Percentiles rank a stretch among this genome's conserved stretches.
These are phyloP conservation scores for Saxidomus purpurata DNA, from an alignment of 1,140 invertebrate genomes.

Conservation along the genomic window DNA sequence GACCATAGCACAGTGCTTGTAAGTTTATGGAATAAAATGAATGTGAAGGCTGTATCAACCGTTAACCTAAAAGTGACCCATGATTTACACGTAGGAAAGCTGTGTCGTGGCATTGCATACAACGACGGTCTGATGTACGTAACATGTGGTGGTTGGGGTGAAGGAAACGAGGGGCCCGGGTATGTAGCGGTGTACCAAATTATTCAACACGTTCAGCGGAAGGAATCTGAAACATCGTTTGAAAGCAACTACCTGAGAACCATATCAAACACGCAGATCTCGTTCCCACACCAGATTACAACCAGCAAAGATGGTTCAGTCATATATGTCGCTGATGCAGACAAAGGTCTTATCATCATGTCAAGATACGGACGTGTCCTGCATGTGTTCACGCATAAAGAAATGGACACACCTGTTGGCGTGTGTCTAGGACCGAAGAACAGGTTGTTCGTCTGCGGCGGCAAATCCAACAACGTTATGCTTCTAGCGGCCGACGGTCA, in stretches of 20 bases:
- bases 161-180: not conserved
- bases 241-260: not conserved
- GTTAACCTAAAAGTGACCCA: not conserved
- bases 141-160: not conserved
- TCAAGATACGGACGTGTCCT: not conserved
- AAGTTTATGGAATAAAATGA: slow-evolving; percentile 8
- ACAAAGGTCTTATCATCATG: not conserved
- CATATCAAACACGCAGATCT: not conserved
- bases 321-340: not conserved
- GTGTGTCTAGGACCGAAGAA: slow-evolving; percentile 1
- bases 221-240: not conserved
- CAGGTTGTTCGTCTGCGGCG: not conserved
- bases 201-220: slow-evolving; percentile 2
- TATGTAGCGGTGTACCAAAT: not conserved
- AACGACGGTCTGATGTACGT: slow-evolving; percentile 7
- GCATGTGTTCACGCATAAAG: not conserved
- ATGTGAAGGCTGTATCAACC: not conserved
- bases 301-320: not conserved
- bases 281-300: not conserved
- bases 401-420: not conserved
- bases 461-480: not conserved
- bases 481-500: not conserved
- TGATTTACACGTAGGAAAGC: not conserved
- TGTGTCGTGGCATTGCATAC: not conserved
- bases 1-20: not conserved